Base-by-base conservation (phyloP, 2,888 invertebrate species). In the Aproaerema taeniolella region DNA sequence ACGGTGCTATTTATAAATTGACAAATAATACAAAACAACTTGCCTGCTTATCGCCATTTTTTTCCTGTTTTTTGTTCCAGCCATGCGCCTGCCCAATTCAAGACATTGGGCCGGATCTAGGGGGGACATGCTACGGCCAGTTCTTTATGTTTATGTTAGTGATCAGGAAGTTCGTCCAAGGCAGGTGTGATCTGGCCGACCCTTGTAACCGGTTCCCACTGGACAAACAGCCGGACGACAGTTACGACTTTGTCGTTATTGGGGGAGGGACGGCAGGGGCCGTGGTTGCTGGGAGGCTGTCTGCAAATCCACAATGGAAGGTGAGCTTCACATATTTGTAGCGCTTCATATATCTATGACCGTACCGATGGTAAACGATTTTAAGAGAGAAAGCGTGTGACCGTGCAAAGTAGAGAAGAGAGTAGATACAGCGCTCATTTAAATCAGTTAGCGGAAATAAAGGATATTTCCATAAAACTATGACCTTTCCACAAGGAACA, bases 241-340 rank as follows among this genome's bases (percentile, higher is more conserved):
- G 74, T 38, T 92, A 92, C 49, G 92, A 92, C 60, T 92, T 91
- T 54, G 87, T 91, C 17, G 91, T 91, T 4, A 75, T 90, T 8
- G 92, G 91, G 0, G 91, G 90, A 2, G 92, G 92, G 0, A 89
- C 91, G 2, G 90, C 90, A 0, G 92, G 92, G 0, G 73, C 91
- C 0, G 89, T 89, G 6, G 88, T 90, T 0, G 92, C 92, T 6
- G 89, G 82, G 0, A 81, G 91, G 41, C 65, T 92, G n/a, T 90
- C 91, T 11, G 91, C 92, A 57, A 87, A 90, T 30, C 81, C 88
- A 4, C 80, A 89, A 28, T 91, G 91, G 91, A 91, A 90, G 76
- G 87, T 82, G 48, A 26, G 47, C 45, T 10, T 14, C 17, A 12
- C 14, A n/a, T 24, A 16, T 29, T 20, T 33, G n/a, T n/a, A n/a